Base-by-base conservation (phyloP, 2,888 invertebrate species). In the Prosopocoilus inquinatus region DNA sequence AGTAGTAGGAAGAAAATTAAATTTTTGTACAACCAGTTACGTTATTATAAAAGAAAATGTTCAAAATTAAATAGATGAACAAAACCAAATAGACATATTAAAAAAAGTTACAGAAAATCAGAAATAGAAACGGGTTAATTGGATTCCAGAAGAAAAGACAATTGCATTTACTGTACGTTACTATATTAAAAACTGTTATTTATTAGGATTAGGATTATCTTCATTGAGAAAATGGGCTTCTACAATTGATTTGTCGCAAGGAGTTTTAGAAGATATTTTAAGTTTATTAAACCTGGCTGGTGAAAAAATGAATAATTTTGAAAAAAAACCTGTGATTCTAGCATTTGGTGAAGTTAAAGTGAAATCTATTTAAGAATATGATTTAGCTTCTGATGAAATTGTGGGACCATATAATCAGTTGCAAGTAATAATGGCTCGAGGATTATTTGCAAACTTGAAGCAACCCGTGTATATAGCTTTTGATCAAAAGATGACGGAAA, bases 401-500 rank as follows among this genome's bases (percentile, higher is more conserved):
- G 15, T 66, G 34, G 65, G 67, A 35, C 65, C 64, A 20, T 56
- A 67, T 50, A 55, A 53, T 12, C 53, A 69, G 45, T 64, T 67
- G 63, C 69, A 64, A 59, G 64, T 63, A 7, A 52, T 64, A 8
- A 64, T 69, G 60, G 62, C 59, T 16, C 51, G 66, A 38, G 67
- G 67, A n/a, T 44, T 67, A 8, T 61, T 61, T 50, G 57, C 45
- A 4, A 57, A 63, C 11, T 68, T 66, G 62, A 65, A 68, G 44
- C 67, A 69, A 50, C 66, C 63, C 13, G 53, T 67, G 20, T 68
- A 54, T 46, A 48, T 63, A 9, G 60, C 56, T 15, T 72, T 73
- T 57, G 72, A 70, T 55, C 44, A 61, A 55, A 69, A 65, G 55
- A 66, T 72, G 48, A 70, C 68, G 13, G 52, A 61, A 53, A n/a